Evolutionary conservation across 2,888 invertebrate genomes (phyloP), one percentile per base, ranked within the genome.

Genomic region (Tetropium fuscum): DNA sequence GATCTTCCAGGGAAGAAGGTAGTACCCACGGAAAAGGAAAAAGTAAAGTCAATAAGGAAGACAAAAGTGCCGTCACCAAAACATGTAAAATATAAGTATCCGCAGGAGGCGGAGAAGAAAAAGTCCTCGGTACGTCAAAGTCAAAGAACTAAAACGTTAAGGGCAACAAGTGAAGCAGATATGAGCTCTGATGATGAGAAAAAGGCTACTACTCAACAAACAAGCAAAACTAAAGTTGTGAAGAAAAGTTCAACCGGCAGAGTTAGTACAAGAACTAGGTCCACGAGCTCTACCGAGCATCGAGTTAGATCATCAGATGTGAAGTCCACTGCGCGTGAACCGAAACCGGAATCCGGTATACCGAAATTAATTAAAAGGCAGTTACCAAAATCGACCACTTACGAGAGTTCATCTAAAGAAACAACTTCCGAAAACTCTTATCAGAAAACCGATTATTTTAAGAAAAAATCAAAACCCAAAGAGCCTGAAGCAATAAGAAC

Each of bases 141-240:
- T 30, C 55, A 58, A 5, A 54, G 54, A 25, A n/a, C 53, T 2
- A 63, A 60, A 49, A 19, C 49, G 10, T 38, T 53, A 54, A 76
- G 74, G 61, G 48, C 69, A 15, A 75, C 70, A 48, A 75, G 73
- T 53, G 79, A 80, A 47, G 76, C 76, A 6, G 80, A 81, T 64
- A 40, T 77, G 3, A 81, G 81, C 70, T 81, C 81, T 2, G 81
- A 81, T 41, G 74, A 75, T 30, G 76, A 76, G 41, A 69, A 62
- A 16, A 63, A 66, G 54, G 16, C 48, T 56, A 69, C 71, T 25
- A 73, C 73, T 1, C 74, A 68, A 51, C 40, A 40, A 40, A 51
- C 2, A 25, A 3, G 30, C 15, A 64, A 63, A 53, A 20, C 38
- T 25, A 66, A 60, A 58, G 8, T 16, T 4, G 8, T 47, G 7